Base-by-base conservation (phyloP, 2,113 vertebrate genomes). In the Sterna hirundo region DNA sequence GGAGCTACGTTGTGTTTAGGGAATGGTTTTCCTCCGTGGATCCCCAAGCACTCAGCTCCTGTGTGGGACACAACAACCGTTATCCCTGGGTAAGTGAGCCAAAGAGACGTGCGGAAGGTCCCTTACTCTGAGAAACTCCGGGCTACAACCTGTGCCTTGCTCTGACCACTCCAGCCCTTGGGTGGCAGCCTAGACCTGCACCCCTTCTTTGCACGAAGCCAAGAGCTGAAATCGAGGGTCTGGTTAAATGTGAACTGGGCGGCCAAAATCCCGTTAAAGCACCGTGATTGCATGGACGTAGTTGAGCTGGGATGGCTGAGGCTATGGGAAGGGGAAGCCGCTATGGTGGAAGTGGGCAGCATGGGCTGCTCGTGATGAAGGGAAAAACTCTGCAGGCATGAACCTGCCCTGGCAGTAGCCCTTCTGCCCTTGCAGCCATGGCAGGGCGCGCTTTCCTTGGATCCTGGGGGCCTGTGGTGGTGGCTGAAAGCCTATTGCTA, bases 311-410 rank as follows among this genome's bases (percentile, higher is more conserved):
- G 51, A 30, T 57, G 64, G 54, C 47, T 34, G 79, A 46, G 52
- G 52, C 74, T 57, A 62, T 34, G 29, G 64, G 47, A 36, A 19
- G 30, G 69, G 29, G 47, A 25, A 80, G n/a, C 23, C 2, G 23
- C 12, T 21, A 1, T 49, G 60, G 21, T 65, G 40, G 46, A 8
- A 60, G 11, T 0, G 5, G 23, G 65, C 34, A 64, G 72, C 27
- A 6, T 1, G 13, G n/a, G 61, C 66, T 66, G 54, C 74, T 76
- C 0, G 0, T 16, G 64, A 7, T 15, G 58, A 20, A 26, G 42
- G 42, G 79, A 30, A 55, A 15, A 60, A 13, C 51, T 34, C 26
- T 21, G 58, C 42, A 40, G 70, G 32, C 57, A 8, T 38, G 30
- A 22, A 66, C 62, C 57, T 78, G 26, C 47, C 46, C 14, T 38